Base-by-base conservation (phyloP, 2,888 invertebrate species). In the Chrysodeixis includens region DNA sequence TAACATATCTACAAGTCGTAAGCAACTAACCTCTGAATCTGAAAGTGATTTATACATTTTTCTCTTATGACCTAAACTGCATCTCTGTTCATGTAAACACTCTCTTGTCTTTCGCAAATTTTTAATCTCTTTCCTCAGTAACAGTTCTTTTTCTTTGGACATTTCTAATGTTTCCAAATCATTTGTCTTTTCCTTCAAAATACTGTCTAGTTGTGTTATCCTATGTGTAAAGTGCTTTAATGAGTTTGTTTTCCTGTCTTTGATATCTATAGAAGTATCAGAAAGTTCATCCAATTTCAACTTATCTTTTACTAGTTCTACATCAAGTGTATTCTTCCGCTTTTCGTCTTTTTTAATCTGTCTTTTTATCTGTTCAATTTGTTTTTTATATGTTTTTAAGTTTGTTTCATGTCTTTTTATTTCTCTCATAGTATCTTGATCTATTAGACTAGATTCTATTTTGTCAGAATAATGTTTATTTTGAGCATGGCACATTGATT, bases 31-130 rank as follows among this genome's bases (percentile, higher is more conserved):
- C 91, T 97, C 97, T 12, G 96, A 95, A 75, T 96, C 96, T 2
- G 97, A 96, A 14, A 97, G 87, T n/a, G 96, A 96, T 87, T 97
- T 97, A 72, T 97, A 96, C 56, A 97, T 96, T 86, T 97, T 97
- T 18, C 97, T 95, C 83, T 97, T 97, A 40, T 97, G 96, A 71
- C 97, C 97, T 71, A 98, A 93, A 76, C 96, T 96, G 80, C 97
- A 97, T 64, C 97, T 96, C 82, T 97, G 97, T 55, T 97, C 97
- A 58, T 98, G 95, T 46, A 98, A 90, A 81, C 97, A 96, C 83
- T 98, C 98, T 58, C 98, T 96, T 0, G 98, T 97, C 78, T 97
- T 96, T 18, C 98, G 95, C 46, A 98, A 92, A 86, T 97, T 97
- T 76, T 97, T 96, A 55, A 98, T 98, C 93, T 98, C 98, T 79